Evolutionary conservation across 2,797 vertebrate genomes (phyloP), one percentile per base, ranked within the genome.

Genomic region (Myripristis jacobus): DNA sequence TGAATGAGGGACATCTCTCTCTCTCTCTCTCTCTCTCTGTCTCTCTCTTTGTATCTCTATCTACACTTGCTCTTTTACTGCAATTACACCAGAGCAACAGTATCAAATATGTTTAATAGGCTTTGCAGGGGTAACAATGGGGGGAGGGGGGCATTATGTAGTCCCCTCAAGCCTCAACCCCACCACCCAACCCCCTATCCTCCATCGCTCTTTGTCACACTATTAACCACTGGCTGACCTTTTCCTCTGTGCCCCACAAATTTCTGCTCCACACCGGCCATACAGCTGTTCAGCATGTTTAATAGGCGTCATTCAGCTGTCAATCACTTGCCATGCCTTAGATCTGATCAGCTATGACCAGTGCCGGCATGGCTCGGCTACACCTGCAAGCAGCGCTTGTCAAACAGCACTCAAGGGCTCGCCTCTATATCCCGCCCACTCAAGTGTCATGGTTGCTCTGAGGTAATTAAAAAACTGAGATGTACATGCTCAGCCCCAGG

Each of bases 171-270:
- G 60, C 63, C 52, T 56, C 24, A 5, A 47, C 1, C 59, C 38
- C 36, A 1, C 10, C 0, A 48, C 62, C 51, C 24, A 12, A 3
- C 2, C n/a, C 43, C 65, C 56, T 22, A 22, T 53, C 59, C 29
- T 69, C 34, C 22, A 31, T 47, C 52, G 22, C 43, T 73, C 51
- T 55, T 62, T n/a, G 0, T 9, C 46, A 76, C 63, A 64, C 62
- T 74, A 70, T 86, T 80, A 90, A 83, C 73, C 79, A 75, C 43
- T 47, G 71, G 25, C 31, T 86, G 86, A 84, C 83, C 77, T 91
- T 87, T 85, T 67, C 60, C 50, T 58, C 52, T 59, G 47, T 1
- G 54, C 59, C 76, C 59, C 24, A 79, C 76, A 85, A 82, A 59
- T 60, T 74, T 46, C 50, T 53, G 70, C 76, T 80, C 36, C 21